Evolutionary conservation across 2,888 invertebrate species (phyloP), one percentile per base, ranked within the genome.

Genomic region (Empis stercorea): DNA sequence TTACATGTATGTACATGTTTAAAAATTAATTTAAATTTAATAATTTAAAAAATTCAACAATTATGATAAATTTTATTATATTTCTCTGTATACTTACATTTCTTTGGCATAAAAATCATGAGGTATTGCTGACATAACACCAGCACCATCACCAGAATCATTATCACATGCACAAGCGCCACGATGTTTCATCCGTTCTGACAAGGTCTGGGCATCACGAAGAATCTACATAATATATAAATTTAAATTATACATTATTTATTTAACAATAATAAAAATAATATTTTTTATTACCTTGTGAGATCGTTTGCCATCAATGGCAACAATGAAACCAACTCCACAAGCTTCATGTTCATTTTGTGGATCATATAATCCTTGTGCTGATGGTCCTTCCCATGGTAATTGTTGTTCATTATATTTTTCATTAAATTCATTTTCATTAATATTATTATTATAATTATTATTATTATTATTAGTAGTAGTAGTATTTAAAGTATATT

Each of bases 101-200:
- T 84, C 81, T 57, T 84, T 81, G 56, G 79, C 76, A 73, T 96
- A 99, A 67, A 94, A 84, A 60, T 83, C 81, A 70, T 99, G 95
- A 40, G 99, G 99, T 64, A 99, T 95, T 60, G 94, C 93, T 53
- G 91, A 87, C 63, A 97, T 78, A 51, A 97, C 89, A 48, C 99
- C 99, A 52, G 99, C 97, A 53, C 99, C 99, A 71, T 99, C 99
- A 49, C 99, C 99, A 45, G 96, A 95, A 72, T 97, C 95, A 72
- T 97, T 97, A 75, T 99, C 99, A 73, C 96, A 95, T 38, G 95
- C 93, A 73, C 95, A 96, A 44, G 97, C 99, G 61, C 99, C 99
- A 56, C 99, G 87, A 74, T 99, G 99, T 76, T 94, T 92, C 97
- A 99, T 99, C 62, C 97, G 87, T 69, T 85, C 84, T 51, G 97